These are phyloP conservation scores for Todiramphus saurophagus DNA, from an alignment of 2,113 vertebrate genomes.

Conservation along the genomic window DNA sequence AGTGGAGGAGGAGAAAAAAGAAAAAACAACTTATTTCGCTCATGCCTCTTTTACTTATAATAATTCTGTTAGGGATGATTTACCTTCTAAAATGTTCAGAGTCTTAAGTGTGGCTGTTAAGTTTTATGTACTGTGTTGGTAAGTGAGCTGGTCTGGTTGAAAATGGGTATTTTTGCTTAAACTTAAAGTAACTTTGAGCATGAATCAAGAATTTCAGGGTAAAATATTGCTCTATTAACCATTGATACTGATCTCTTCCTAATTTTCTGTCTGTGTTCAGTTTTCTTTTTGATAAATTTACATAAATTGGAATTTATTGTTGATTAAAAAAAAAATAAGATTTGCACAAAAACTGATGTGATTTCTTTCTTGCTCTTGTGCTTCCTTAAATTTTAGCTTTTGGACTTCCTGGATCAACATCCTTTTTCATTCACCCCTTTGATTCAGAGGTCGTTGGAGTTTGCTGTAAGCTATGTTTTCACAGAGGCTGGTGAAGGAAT, in stretches of 20 bases:
- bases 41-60: background rate
- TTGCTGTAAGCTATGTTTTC: constrained; percentile 93
- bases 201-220: background rate
- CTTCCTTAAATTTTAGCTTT: constrained; percentile 76
- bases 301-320: background rate
- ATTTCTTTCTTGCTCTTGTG: background rate
- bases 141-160: background rate
- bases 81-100: background rate
- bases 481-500: constrained; percentile 91
- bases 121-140: background rate
- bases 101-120: background rate
- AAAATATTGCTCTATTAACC: background rate
- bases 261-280: background rate
- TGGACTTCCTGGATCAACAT: constrained; percentile 95
- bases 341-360: background rate
- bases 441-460: constrained; percentile 92
- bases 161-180: background rate
- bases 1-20: background rate
- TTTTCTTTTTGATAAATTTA: background rate
- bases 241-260: background rate
- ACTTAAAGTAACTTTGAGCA: background rate
- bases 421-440: constrained; percentile 91
- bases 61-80: background rate
- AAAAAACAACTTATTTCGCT: background rate
- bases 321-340: background rate